Evolutionary conservation across 2,113 vertebrate species (phyloP).

Genomic region (human (Homo sapiens)): DNA sequence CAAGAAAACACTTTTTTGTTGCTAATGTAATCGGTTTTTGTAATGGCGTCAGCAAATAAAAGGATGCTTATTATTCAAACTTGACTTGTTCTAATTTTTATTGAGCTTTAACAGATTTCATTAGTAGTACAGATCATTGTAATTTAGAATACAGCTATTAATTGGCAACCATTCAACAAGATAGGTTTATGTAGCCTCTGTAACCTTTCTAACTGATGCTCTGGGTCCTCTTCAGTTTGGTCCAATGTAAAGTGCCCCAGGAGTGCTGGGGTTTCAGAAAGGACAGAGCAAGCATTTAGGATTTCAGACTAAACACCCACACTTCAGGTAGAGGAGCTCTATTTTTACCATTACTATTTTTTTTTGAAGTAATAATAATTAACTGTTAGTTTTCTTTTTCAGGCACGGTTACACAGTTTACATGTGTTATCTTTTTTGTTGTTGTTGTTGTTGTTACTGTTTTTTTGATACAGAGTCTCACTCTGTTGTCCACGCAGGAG

Average conservation of each 20-base stretch:
- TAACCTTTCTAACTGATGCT: neutral
- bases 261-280: neutral
- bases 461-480: too few species aligned
- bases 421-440: neutral
- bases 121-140: neutral
- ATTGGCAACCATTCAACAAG: neutral
- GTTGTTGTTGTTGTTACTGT: neutral
- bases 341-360: neutral
- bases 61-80: conserved; percentile 85
- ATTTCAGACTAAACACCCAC: neutral
- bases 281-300: neutral
- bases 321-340: neutral
- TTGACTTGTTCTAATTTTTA: conserved; percentile 62
- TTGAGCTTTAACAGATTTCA: conserved; percentile 50
- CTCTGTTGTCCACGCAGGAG: too few species aligned
- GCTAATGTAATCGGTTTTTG: conserved; percentile 88
- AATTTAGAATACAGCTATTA: neutral
- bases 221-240: neutral
- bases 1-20: conserved; percentile 86
- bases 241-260: neutral
- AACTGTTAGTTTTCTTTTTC: neutral
- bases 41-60: conserved; percentile 88
- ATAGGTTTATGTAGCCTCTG: neutral
- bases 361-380: neutral
- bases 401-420: neutral